Percentiles rank a stretch among this genome's conserved stretches.
These are phyloP conservation scores for Cepaea nemoralis DNA, from an alignment of 1,140 invertebrate genomes.

Conservation along the genomic window DNA sequence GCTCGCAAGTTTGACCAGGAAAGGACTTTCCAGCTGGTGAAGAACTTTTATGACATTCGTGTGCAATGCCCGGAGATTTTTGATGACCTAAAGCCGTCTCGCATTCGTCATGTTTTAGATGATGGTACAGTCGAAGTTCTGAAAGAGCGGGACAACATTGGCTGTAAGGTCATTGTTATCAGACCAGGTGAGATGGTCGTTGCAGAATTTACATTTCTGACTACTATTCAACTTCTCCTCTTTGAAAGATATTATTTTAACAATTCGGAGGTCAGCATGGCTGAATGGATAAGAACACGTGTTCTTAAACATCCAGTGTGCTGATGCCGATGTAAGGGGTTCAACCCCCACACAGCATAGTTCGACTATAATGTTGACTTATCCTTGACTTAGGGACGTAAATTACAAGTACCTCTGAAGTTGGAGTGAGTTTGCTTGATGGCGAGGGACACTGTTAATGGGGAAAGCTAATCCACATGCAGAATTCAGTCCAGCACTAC, in stretches of 20 bases:
- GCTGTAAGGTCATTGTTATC: constrained; percentile 83
- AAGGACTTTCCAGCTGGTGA: constrained; percentile 85
- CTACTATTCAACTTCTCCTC: too few relatives aligned
- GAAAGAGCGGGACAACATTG: constrained; percentile 81
- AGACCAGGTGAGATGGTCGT: constrained; percentile 58
- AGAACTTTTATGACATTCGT: constrained; percentile 86
- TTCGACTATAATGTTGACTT: not conserved
- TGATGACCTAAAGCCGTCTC: constrained; percentile 78
- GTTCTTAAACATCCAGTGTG: not conserved
- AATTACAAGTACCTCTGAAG: too few relatives aligned
- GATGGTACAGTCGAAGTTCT: constrained; percentile 86
- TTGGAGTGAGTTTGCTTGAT: too few relatives aligned
- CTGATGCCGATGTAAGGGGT: not conserved
- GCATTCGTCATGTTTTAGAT: constrained; percentile 81
- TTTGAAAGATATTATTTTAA: too few relatives aligned
- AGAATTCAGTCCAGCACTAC: too few relatives aligned
- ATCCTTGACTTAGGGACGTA: not conserved
- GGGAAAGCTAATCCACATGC: too few relatives aligned
- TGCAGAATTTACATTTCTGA: too few relatives aligned
- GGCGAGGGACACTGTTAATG: too few relatives aligned
- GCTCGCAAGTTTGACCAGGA: constrained; percentile 87
- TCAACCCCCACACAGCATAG: not conserved
- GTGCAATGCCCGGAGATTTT: constrained; percentile 80
- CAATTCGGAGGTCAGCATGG: not conserved
- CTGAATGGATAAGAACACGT: not conserved